Evolutionary conservation across 2,888 invertebrate species (phyloP).

Genomic region (Coremacera marginata): DNA sequence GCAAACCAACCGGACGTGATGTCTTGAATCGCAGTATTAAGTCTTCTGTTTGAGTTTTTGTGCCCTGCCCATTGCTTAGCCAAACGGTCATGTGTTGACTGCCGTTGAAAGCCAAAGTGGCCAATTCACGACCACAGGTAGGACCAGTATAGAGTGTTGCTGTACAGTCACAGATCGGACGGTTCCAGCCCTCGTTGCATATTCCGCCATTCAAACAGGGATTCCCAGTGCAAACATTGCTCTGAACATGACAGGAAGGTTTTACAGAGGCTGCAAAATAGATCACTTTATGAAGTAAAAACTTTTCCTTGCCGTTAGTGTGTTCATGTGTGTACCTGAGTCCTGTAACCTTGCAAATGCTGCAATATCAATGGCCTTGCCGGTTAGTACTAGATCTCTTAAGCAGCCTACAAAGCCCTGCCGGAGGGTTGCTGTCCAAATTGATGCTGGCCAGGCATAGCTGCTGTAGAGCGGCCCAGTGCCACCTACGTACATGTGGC

Average conservation of each 20-base stretch:
- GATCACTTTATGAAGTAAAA: neutral
- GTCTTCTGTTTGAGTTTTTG: conserved; percentile 88
- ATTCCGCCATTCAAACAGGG: conserved; percentile 91
- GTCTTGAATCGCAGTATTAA: conserved; percentile 88
- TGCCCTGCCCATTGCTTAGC: conserved; percentile 78
- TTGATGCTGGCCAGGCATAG: conserved; percentile 82
- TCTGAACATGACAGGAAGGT: conserved; percentile 87
- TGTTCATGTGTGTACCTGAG: conserved; percentile 73
- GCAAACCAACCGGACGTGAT: conserved; percentile 80
- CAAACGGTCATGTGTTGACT: conserved; percentile 87
- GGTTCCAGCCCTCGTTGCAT: conserved; percentile 95
- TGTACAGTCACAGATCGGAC: conserved; percentile 93
- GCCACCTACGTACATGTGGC: conserved; percentile 90
- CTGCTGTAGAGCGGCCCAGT: conserved; percentile 85
- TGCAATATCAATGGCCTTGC: conserved; percentile 88
- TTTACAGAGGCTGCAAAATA: conserved; percentile 81
- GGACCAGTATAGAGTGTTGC: conserved; percentile 89
- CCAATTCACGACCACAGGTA: conserved; percentile 91
- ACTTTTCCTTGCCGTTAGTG: neutral
- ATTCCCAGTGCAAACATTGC: conserved; percentile 83
- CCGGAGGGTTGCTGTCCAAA: conserved; percentile 91
- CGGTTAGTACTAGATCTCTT: conserved; percentile 88
- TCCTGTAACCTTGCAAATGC: conserved; percentile 91
- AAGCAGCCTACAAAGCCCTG: conserved; percentile 96
- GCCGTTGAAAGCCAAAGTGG: conserved; percentile 89